phyloP scores from a whole-genome alignment of 2,888 invertebrate genomes.

The Epinotia bilunana region DNA sequence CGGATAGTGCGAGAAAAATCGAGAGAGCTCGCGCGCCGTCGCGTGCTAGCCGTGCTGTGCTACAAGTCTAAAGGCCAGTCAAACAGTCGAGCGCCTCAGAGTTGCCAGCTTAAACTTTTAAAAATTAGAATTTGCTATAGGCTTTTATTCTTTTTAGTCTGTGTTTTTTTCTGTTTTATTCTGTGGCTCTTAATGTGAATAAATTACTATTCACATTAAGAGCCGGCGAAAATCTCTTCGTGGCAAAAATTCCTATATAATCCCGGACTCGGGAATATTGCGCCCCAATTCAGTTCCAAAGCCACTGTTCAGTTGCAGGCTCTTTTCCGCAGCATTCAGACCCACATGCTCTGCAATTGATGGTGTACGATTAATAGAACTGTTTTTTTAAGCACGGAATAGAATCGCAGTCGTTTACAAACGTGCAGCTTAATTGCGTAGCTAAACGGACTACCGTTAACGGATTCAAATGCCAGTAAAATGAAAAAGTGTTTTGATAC shows the following conservation, averaged over 20 bases:
- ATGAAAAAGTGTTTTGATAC: not conserved
- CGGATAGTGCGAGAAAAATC: too few relatives aligned
- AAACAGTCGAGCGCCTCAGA: too few relatives aligned
- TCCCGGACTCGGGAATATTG: not conserved
- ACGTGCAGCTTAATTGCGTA: not conserved
- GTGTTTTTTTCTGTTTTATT: too few relatives aligned
- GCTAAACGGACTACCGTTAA: not conserved
- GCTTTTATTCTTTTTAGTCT: too few relatives aligned
- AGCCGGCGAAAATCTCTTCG: not conserved
- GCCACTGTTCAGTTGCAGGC: slow-evolving; percentile 18
- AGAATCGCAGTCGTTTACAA: not conserved
- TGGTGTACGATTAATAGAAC: slow-evolving; percentile 15
- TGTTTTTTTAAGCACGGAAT: not conserved
- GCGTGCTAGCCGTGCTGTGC: too few relatives aligned
- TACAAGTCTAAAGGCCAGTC: too few relatives aligned
- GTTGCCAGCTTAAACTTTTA: too few relatives aligned
- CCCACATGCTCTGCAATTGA: slow-evolving; percentile 32
- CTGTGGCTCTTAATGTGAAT: too few relatives aligned
- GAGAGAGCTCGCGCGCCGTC: too few relatives aligned
- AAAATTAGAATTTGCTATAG: too few relatives aligned
- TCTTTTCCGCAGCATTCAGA: slow-evolving; percentile 12
- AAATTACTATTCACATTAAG: slow-evolving; percentile 12
- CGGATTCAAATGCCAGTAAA: not conserved
- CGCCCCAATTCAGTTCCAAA: slow-evolving; percentile 2
- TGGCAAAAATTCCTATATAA: not conserved